Conservation (phyloP, 2,113 vertebrate genomes). For the Rhea americana region DNA sequence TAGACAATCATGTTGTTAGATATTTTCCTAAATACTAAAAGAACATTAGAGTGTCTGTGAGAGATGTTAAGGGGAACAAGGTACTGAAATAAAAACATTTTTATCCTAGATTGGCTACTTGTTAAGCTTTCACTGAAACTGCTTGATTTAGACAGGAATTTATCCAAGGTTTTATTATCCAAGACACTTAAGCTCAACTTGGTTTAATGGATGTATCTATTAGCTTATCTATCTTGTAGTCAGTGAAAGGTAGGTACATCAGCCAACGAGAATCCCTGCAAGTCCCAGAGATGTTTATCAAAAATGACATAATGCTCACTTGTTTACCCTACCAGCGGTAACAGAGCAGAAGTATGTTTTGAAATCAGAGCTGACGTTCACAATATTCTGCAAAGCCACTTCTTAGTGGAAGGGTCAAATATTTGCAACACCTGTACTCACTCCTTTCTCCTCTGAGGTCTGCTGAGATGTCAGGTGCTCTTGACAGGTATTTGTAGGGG, state of each 20-base stretch:
- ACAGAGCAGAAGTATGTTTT: not conserved
- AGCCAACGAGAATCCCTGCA: not conserved
- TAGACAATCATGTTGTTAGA: slow-evolving; percentile 59
- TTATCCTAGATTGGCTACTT: slow-evolving; percentile 24
- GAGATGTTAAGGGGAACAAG: slow-evolving; percentile 23
- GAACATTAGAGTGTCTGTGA: slow-evolving; percentile 19
- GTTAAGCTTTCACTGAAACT: slow-evolving; percentile 34
- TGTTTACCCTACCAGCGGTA: not conserved
- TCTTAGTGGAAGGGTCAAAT: not conserved
- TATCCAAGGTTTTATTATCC: slow-evolving; percentile 24
- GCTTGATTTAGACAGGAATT: slow-evolving; percentile 12
- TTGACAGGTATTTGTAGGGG: not conserved
- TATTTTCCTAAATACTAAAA: slow-evolving; percentile 59
- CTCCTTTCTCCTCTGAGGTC: not conserved
- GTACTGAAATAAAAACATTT: slow-evolving; percentile 43
- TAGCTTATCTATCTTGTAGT: not conserved
- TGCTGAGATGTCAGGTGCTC: not conserved
- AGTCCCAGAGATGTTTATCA: not conserved
- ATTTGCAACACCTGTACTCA: not conserved
- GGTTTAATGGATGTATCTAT: slow-evolving; percentile 30
- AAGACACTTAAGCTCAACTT: slow-evolving; percentile 10
- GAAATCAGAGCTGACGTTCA: not conserved
- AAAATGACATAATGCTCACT: not conserved
- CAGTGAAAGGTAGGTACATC: slow-evolving; percentile 1
- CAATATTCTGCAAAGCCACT: not conserved